These are phyloP conservation scores for Melozone crissalis DNA, from an alignment of 2,113 vertebrate genomes.

Conservation along the genomic window DNA sequence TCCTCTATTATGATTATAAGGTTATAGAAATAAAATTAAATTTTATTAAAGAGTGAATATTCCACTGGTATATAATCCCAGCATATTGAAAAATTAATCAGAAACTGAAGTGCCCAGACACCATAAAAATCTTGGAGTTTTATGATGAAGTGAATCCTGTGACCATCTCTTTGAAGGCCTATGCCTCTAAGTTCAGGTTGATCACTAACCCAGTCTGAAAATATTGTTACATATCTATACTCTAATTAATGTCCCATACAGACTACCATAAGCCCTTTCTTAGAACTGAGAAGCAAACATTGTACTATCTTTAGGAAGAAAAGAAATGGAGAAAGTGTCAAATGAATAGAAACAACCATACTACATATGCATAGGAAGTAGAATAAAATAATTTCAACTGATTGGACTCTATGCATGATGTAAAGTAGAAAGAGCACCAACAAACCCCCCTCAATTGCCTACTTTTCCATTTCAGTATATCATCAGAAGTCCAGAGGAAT, in stretches of 20 bases:
- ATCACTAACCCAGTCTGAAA: not conserved
- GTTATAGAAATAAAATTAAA: not conserved
- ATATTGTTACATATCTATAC: not conserved
- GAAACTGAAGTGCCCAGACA: not conserved
- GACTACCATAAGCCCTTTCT: not conserved
- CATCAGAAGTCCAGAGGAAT: not conserved
- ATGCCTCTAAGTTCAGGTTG: not conserved
- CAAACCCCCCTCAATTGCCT: rapidly evolving
- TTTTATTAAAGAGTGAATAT: not conserved
- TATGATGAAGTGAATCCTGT: not conserved
- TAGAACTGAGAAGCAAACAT: not conserved
- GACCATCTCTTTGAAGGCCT: not conserved
- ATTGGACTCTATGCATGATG: not conserved
- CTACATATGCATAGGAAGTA: not conserved
- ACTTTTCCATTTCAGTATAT: not conserved
- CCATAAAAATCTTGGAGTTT: not conserved
- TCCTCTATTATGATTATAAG: not conserved
- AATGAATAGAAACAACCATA: not conserved
- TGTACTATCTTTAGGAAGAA: not conserved
- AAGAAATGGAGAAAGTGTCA: not conserved
- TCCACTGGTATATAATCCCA: not conserved
- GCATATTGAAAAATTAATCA: not conserved
- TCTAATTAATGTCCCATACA: not conserved
- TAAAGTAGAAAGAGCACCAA: not conserved
- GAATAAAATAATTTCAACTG: not conserved